Conservation (phyloP, 2,113 vertebrate genomes). For the Stomatorhinus ivindoensis region DNA sequence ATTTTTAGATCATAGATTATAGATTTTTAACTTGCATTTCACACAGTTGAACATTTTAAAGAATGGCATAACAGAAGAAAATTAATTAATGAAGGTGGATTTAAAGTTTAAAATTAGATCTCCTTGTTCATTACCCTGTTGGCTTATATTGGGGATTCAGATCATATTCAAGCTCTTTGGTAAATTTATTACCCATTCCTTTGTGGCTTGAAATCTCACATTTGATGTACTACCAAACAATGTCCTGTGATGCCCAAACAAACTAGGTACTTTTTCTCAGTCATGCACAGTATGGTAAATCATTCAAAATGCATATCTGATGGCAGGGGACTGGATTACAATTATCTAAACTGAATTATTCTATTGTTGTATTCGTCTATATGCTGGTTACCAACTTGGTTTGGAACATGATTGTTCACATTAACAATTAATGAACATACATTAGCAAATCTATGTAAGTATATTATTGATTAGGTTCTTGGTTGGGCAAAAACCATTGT, state of each 20-base stretch:
- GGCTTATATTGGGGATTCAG: background rate
- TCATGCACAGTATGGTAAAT: background rate
- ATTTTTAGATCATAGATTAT: background rate
- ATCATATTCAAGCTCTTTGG: background rate
- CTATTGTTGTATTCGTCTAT: background rate
- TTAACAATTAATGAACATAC: background rate
- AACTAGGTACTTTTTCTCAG: background rate
- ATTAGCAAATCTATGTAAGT: background rate
- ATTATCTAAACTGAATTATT: background rate
- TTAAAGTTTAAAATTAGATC: background rate
- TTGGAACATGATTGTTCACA: background rate
- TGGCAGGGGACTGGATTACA: background rate
- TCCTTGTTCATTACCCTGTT: background rate
- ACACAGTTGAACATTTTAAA: background rate
- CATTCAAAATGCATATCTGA: slow-evolving; percentile 4
- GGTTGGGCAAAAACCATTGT: background rate
- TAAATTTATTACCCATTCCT: background rate
- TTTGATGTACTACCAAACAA: background rate
- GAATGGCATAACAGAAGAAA: background rate
- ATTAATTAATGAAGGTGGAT: background rate
- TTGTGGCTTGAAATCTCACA: background rate
- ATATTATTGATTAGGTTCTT: background rate
- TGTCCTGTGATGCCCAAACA: background rate
- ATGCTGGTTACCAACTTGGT: background rate
- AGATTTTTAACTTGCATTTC: background rate